phyloP scores from a whole-genome alignment of 2,797 vertebrate genomes.

The Hippopotamyrus pictus region DNA sequence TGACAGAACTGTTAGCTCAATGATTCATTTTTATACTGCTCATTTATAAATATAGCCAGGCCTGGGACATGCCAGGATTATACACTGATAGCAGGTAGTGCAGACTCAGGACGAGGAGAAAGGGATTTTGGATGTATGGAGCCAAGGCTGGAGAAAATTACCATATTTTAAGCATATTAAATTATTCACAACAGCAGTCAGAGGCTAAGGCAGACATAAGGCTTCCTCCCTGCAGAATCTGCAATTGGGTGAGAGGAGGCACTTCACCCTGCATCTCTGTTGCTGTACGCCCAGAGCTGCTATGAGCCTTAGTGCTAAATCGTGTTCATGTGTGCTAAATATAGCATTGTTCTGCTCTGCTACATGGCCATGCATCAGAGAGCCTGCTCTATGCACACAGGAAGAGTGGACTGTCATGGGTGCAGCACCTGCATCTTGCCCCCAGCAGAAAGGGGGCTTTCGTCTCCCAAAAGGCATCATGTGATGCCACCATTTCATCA shows the following conservation, averaged over 20 bases:
- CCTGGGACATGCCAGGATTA: neutral
- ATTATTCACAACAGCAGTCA: conserved; percentile 3
- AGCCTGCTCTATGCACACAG: neutral
- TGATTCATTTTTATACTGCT: neutral
- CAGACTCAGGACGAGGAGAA: neutral
- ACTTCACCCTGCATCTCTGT: neutral
- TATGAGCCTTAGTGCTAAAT: neutral
- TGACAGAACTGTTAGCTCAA: neutral
- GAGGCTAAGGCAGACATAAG: conserved; percentile 13
- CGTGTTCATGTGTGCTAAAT: conserved; percentile 12
- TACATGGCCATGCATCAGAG: neutral
- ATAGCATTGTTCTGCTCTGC: neutral
- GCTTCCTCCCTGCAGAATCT: conserved; percentile 9
- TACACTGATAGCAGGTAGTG: neutral
- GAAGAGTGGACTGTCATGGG: neutral
- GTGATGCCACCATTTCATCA: conserved; percentile 2
- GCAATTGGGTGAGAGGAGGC: neutral
- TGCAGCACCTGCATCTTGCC: neutral
- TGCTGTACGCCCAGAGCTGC: neutral
- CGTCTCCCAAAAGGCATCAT: neutral
- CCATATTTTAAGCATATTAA: conserved; percentile 14
- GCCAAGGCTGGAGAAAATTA: conserved; percentile 1
- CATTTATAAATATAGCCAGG: neutral
- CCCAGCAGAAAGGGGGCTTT: neutral
- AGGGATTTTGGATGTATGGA: neutral